Conservation (phyloP, 2,113 vertebrate genomes). For the Lates calcarifer region DNA sequence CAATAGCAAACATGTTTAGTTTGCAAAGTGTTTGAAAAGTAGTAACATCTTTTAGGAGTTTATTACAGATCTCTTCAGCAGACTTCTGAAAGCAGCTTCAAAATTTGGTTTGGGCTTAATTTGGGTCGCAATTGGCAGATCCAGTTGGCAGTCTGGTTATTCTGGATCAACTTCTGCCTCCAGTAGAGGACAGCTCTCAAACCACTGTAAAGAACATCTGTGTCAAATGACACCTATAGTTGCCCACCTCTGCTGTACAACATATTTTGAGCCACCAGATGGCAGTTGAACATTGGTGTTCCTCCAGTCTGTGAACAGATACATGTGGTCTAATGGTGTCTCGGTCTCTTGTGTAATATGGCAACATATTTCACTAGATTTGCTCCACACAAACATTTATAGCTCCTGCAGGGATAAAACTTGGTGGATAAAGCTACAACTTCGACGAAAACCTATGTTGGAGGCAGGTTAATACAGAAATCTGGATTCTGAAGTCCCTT, state of each 20-base stretch:
- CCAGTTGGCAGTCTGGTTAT: background rate
- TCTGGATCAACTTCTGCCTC: background rate
- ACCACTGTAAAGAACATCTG: background rate
- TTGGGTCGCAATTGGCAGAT: background rate
- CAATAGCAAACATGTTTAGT: too few relatives aligned
- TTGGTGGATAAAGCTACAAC: background rate
- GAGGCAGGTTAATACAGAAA: background rate
- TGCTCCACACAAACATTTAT: background rate
- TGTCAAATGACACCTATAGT: background rate
- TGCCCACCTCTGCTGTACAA: background rate
- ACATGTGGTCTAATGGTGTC: background rate
- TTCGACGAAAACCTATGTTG: background rate
- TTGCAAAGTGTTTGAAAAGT: background rate
- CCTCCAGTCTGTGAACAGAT: background rate
- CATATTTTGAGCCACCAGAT: slow-evolving; percentile 45
- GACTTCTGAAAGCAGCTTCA: background rate
- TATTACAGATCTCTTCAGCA: background rate
- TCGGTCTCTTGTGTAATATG: background rate
- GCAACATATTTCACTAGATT: background rate
- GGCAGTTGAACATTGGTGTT: slow-evolving; percentile 49
- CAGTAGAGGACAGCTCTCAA: background rate
- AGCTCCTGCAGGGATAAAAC: background rate
- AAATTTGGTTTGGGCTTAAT: background rate
- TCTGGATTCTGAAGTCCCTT: background rate
- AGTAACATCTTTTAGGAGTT: background rate